These are phyloP conservation scores for Calyptomena viridis DNA, from an alignment of 2,113 vertebrate genomes.

Conservation along the genomic window DNA sequence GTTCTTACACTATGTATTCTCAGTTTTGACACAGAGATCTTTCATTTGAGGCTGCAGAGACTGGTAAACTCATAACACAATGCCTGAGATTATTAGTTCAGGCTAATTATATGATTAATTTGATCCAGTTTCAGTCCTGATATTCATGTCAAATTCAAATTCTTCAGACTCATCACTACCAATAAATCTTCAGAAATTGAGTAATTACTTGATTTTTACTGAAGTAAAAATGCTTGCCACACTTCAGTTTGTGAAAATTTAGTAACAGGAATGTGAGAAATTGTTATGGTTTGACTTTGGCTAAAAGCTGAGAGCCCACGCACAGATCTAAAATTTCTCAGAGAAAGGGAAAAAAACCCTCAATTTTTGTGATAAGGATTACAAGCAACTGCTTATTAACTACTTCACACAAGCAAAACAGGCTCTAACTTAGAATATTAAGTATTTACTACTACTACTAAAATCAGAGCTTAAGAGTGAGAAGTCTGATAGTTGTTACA, in stretches of 20 bases:
- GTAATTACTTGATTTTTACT: background rate
- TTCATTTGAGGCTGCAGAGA: constrained; percentile 34
- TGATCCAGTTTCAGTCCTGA: background rate
- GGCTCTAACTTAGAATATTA: too few species aligned
- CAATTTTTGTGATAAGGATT: too few species aligned
- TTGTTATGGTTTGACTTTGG: too few species aligned
- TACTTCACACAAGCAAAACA: too few species aligned
- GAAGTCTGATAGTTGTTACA: too few species aligned
- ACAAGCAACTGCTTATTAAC: too few species aligned
- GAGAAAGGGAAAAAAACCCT: too few species aligned
- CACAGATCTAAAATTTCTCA: too few species aligned
- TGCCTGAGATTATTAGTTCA: background rate
- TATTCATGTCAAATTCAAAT: background rate
- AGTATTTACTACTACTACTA: too few species aligned
- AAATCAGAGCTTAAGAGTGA: too few species aligned
- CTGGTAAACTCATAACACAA: background rate
- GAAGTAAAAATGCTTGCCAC: background rate
- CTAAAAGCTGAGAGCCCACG: too few species aligned
- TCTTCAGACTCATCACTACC: background rate
- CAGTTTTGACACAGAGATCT: constrained; percentile 26
- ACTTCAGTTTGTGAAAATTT: background rate
- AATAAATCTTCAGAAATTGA: background rate
- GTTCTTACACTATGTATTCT: constrained; percentile 45
- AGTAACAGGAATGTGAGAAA: background rate
- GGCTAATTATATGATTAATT: background rate